These are phyloP conservation scores for Novumbra hubbsi DNA, from an alignment of 2,797 vertebrate genomes.

Conservation along the genomic window DNA sequence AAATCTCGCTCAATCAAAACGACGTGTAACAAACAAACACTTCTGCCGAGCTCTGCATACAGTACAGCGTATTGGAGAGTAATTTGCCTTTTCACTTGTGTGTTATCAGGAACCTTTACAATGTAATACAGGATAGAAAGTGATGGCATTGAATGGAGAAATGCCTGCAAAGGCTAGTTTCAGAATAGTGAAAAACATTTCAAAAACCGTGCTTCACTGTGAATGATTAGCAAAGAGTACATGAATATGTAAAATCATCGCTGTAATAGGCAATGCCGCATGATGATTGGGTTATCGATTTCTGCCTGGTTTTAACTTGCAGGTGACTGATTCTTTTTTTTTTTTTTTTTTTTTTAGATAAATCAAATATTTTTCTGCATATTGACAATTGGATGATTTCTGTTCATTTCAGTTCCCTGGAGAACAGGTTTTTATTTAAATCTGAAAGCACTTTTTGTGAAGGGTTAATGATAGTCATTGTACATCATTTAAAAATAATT, in stretches of 20 bases:
- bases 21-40: constrained; percentile 32
- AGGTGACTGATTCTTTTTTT: constrained; percentile 20
- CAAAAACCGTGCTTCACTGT: not conserved
- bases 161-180: constrained; percentile 17
- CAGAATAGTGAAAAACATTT: constrained; percentile 19
- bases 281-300: constrained; percentile 6
- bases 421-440: constrained; percentile 21
- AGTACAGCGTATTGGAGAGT: constrained; percentile 22
- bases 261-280: constrained; percentile 22
- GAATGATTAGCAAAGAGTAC: not conserved
- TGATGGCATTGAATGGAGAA: not conserved
- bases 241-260: constrained; percentile 21
- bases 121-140: constrained; percentile 5
- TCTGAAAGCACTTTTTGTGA: constrained; percentile 56
- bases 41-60: constrained; percentile 22
- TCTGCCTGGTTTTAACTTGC: constrained; percentile 24
- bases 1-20: constrained; percentile 40
- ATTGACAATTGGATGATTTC: constrained; percentile 5
- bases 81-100: constrained; percentile 13
- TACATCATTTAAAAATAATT: not conserved
- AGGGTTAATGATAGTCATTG: constrained; percentile 19
- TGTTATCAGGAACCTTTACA: not conserved
- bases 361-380: constrained; percentile 10
- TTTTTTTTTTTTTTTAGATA: not conserved
- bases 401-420: constrained; percentile 17